Evolutionary conservation across 1,140 invertebrate genomes (phyloP), one percentile per base, ranked within the genome.

Genomic region (Zaprionus lachaisei): DNA sequence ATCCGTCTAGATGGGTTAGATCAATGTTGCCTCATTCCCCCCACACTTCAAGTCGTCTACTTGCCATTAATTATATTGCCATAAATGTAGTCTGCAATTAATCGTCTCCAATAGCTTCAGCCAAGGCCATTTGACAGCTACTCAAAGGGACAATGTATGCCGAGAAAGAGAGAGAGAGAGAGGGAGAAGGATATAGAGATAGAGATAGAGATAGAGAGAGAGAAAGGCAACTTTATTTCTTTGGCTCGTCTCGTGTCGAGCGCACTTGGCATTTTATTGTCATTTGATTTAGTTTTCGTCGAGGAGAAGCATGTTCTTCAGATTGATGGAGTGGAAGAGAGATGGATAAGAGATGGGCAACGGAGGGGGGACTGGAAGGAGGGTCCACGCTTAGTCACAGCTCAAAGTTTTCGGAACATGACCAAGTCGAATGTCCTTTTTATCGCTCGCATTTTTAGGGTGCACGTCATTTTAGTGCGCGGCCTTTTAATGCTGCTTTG

Each of bases 401-500:
- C 47, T 51, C 47, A 51, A 51, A 51, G 47, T 51, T 51, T 51
- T 47, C 12, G 20, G 47, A 20, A 47, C 41, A 47, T 56, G 54
- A 12, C 64, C 20, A 47, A 47, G 41, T 47, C 41, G n/a, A 47
- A 47, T 47, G 41, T 26, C 15, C 20, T 31, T 37, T 75, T 75
- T 71, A 71, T 75, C 31, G 41, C n/a, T 4, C n/a, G n/a, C 57
- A 68, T 61, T 73, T 69, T 57, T 22, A 15, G 57, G 26, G 66
- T 58, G 47, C 56, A 71, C 63, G 38, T 55, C 38, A 55, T 56
- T 74, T 69, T 49, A 69, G 72, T 69, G 28, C 38, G 67, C 61
- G 34, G 37, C 15, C 60, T 63, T 72, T 77, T 60, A 72, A 69
- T 69, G 61, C 47, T n/a, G 44, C 44, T 69, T 78, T 74, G 58